These are phyloP conservation scores for Erebia ligea DNA, from an alignment of 2,888 invertebrate species.

Conservation along the genomic window DNA sequence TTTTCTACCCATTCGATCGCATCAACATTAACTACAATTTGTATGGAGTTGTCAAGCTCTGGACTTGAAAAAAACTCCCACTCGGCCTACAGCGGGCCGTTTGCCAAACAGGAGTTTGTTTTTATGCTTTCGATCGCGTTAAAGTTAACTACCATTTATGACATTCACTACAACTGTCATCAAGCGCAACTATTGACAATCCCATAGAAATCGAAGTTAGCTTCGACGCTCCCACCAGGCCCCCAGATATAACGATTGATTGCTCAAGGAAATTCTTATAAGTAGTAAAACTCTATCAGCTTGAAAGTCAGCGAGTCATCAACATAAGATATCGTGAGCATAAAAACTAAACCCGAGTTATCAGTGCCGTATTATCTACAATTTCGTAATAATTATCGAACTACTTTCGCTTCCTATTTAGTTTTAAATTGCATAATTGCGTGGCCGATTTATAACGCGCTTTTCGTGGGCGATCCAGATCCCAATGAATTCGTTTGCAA, in stretches of 20 bases:
- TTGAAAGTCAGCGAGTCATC: conserved; percentile 11
- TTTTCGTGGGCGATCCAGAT: conserved; percentile 71
- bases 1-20: too few relatives aligned
- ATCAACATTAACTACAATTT: too few relatives aligned
- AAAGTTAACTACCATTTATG: too few relatives aligned
- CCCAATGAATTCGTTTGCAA: conserved; percentile 54
- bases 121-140: too few relatives aligned
- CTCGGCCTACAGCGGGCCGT: too few relatives aligned
- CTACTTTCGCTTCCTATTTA: conserved; percentile 41
- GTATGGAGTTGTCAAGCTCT: too few relatives aligned
- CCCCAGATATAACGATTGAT: not conserved
- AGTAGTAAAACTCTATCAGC: conserved; percentile 4
- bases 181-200: not conserved
- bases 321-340: conserved; percentile 5
- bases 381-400: conserved; percentile 39
- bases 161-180: too few relatives aligned
- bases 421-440: conserved; percentile 64
- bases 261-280: conserved; percentile 4
- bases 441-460: conserved; percentile 68
- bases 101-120: too few relatives aligned
- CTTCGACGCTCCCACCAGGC: not conserved
- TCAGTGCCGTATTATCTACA: conserved; percentile 21
- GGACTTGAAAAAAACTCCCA: too few relatives aligned
- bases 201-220: too few relatives aligned
- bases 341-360: conserved; percentile 16